A percentile compares a stretch with the other conserved stretches of the same genome.
Evolutionary conservation across 2,797 vertebrate genomes (phyloP).

Genomic region (Molossus molossus): DNA sequence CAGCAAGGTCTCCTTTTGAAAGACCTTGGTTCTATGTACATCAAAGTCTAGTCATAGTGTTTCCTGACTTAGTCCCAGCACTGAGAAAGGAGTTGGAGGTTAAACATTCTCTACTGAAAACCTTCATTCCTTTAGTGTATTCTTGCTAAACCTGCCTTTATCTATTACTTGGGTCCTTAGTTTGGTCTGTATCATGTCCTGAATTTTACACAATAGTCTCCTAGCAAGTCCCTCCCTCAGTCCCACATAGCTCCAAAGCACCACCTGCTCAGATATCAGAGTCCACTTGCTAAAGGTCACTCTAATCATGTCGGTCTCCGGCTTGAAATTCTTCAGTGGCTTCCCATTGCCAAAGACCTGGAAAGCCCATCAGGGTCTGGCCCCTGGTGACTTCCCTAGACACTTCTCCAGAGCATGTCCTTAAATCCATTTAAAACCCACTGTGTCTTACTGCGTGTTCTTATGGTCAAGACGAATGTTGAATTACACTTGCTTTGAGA

Average conservation of each 20-base stretch:
- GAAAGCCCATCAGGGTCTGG: not conserved
- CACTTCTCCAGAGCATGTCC: not conserved
- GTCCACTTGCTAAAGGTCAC: not conserved
- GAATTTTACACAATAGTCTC: not conserved
- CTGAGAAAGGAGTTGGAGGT: not conserved
- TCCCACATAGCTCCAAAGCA: not conserved
- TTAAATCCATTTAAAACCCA: not conserved
- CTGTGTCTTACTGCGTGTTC: not conserved
- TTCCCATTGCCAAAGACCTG: not conserved
- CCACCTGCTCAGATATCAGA: not conserved
- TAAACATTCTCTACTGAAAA: not conserved
- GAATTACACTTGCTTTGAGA: not conserved
- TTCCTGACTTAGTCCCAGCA: not conserved
- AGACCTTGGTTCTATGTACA: not conserved
- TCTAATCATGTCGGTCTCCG: not conserved
- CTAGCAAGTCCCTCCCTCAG: not conserved
- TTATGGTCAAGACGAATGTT: not conserved
- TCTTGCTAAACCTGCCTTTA: not conserved
- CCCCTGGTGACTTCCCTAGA: not conserved
- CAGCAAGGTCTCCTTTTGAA: not conserved
- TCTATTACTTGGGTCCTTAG: not conserved
- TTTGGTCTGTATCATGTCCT: not conserved
- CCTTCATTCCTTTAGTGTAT: not conserved
- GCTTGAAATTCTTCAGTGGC: not conserved
- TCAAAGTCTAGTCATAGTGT: not conserved